Conservation (phyloP, 2,113 vertebrate genomes). For the Spizaetus ornatus region DNA sequence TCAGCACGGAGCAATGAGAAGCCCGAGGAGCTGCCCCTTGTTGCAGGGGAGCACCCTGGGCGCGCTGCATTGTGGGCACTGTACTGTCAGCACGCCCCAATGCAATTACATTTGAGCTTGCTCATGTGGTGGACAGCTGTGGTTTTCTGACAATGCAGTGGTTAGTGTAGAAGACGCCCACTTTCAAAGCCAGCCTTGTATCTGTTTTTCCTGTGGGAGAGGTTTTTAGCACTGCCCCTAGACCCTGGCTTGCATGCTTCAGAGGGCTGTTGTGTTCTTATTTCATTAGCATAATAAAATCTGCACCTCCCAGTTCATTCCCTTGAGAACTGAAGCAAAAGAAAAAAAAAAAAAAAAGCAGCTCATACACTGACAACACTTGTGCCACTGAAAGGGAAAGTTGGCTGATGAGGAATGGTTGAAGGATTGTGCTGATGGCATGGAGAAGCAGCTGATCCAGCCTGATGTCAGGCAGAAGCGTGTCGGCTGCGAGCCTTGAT, state of each 20-base stretch:
- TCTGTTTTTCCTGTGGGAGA: constrained; percentile 58
- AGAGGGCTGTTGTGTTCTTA: constrained; percentile 1
- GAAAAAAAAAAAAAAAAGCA: background rate
- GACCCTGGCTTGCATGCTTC: constrained; percentile 3
- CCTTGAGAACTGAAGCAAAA: background rate
- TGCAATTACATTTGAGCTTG: background rate
- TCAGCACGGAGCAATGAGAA: accelerated
- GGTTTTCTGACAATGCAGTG: background rate
- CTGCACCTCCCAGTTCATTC: constrained; percentile 16
- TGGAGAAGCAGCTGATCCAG: background rate
- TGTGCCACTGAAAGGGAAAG: background rate
- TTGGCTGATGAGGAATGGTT: background rate
- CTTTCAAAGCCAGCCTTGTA: constrained; percentile 43
- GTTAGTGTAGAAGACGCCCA: constrained; percentile 29
- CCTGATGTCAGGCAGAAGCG: background rate
- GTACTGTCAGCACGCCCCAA: background rate
- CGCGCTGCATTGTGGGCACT: background rate
- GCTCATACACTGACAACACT: background rate
- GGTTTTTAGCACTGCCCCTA: background rate
- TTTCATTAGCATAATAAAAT: constrained; percentile 35
- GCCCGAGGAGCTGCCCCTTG: background rate
- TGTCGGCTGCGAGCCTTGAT: background rate
- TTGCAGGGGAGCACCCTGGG: background rate
- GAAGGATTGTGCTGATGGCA: background rate
- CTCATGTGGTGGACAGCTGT: constrained; percentile 62